These are phyloP conservation scores for Lepilemur septentrionalis DNA, from an alignment of 2,797 vertebrate species.

Conservation along the genomic window DNA sequence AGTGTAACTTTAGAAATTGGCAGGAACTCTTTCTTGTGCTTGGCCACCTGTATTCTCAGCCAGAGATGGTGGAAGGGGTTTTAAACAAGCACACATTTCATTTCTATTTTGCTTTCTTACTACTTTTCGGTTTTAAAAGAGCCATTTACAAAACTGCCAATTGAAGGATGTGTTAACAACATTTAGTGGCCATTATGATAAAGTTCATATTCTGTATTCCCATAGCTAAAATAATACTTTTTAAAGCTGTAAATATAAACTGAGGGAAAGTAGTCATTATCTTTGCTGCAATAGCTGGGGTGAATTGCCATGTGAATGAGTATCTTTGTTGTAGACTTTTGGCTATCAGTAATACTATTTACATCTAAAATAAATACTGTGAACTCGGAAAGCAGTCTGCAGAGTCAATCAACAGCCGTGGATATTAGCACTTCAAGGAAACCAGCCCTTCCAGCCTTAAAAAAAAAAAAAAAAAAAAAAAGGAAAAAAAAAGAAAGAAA, in stretches of 20 bases:
- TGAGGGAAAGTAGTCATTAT: constrained; percentile 36
- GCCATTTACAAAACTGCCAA: constrained; percentile 77
- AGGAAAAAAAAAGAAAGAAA: constrained; percentile 21
- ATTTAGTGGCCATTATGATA: constrained; percentile 70
- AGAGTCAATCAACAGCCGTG: constrained; percentile 79
- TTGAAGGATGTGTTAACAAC: constrained; percentile 82
- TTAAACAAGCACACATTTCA: constrained; percentile 83
- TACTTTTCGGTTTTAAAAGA: constrained; percentile 82
- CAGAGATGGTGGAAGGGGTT: constrained; percentile 82
- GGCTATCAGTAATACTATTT: constrained; percentile 77
- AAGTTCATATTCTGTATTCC: constrained; percentile 79
- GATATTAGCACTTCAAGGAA: constrained; percentile 82
- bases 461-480: not conserved
- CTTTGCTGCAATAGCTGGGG: constrained; percentile 49
- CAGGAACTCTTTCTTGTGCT: constrained; percentile 89
- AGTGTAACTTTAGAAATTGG: constrained; percentile 94
- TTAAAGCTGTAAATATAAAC: constrained; percentile 52
- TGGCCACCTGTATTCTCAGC: constrained; percentile 89
- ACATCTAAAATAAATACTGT: constrained; percentile 75
- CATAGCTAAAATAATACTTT: constrained; percentile 81
- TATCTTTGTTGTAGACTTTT: constrained; percentile 54
- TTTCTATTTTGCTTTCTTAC: constrained; percentile 81
- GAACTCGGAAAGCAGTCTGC: constrained; percentile 67
- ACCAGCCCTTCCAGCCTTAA: constrained; percentile 66
- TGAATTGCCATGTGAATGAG: constrained; percentile 67